Base-by-base conservation (phyloP, 1,140 invertebrate species). In the Chironomus tepperi region DNA sequence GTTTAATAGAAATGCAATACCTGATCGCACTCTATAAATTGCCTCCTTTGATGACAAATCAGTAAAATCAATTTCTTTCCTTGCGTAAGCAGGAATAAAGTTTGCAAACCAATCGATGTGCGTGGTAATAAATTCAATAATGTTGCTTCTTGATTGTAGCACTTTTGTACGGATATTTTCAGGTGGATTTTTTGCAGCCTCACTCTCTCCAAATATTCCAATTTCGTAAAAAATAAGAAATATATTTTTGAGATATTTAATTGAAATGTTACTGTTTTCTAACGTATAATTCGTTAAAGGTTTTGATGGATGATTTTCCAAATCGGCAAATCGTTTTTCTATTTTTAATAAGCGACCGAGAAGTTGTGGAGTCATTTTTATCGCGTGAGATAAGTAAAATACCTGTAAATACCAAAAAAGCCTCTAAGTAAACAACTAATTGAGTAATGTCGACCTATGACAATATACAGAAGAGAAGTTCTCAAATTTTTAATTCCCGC, bases 61-160 rank as follows among this genome's bases (percentile, higher is more conserved):
- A 21, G 18, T 70, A 70, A 70, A 70, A 70, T 70, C 65, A 70
- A 70, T 70, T 70, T 70, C 65, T 18, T 18, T 70, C 10, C 65
- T 18, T 70, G 65, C 65, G 65, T 70, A 70, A 18, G 10, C 65
- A 21, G 65, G 65, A 70, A 70, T 70, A 7, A 18, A 19, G 16
- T 70, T 70, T n/a, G 65, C n/a, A 70, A 70, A 19, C 65, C 65
- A 70, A 70, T 70, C 12, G 18, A 21, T 19, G 7, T 70, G n/a
- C 7, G 19, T 70, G 19, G 65, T 70, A 18, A 70, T 21, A 70
- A 18, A 70, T 21, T 70, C 65, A 19, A 19, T 19, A 7, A 70
- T 21, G 3, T 70, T 70, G 6, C 15, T 70, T 70, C 65, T 18
- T 5, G 16, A 18, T 70, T 70, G 65, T 0, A 70, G 5, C n/a